Base-by-base conservation (phyloP, 2,888 invertebrate species). In the Mythimna vitellina region DNA sequence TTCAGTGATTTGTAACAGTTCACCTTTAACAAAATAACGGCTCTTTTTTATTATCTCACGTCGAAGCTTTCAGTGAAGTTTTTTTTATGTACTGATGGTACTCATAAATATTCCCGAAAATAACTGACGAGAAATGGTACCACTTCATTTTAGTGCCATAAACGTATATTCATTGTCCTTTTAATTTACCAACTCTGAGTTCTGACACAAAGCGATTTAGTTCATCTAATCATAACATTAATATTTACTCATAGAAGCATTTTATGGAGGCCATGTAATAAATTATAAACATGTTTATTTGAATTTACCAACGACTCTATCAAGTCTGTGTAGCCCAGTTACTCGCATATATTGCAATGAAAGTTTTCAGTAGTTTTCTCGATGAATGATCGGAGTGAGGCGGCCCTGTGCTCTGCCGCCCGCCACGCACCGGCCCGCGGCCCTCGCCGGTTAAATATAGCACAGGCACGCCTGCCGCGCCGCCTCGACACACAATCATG, bases 361-460 rank as follows among this genome's bases (percentile, higher is more conserved):
- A 81, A 76, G 84, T 86, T 89, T 88, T 76, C 65, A 74, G 70
- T 81, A 87, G 89, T 90, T 90, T 87, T 88, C 85, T 90, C 87
- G 89, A 90, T 93, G 92, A 92, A 93, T 93, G 93, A 91, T 92
- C 87, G 76, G 89, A 88, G 89, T 87, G 88, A 89, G 86, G 87
- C 89, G 90, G 92, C 91, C 93, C 91, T 91, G 89, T 82, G 79
- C 72, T 87, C 87, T 83, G 83, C 85, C 80, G 83, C 64, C 77
- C 86, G 88, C 89, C 86, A 88, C 87, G 88, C 89, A 82, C 85
- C 85, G 82, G 86, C 83, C 82, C 89, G 89, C 93, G 93, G 94
- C 94, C 95, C 95, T 95, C 95, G 93, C 92, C 80, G 90, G 89
- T 91, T 96, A 95, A 92, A 95, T 95, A 93, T 96, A 96, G 95